A percentile compares a stretch with the other conserved stretches of the same genome.
These are phyloP conservation scores for Stenodema calcarata DNA, from an alignment of 2,888 invertebrate species.

Conservation along the genomic window DNA sequence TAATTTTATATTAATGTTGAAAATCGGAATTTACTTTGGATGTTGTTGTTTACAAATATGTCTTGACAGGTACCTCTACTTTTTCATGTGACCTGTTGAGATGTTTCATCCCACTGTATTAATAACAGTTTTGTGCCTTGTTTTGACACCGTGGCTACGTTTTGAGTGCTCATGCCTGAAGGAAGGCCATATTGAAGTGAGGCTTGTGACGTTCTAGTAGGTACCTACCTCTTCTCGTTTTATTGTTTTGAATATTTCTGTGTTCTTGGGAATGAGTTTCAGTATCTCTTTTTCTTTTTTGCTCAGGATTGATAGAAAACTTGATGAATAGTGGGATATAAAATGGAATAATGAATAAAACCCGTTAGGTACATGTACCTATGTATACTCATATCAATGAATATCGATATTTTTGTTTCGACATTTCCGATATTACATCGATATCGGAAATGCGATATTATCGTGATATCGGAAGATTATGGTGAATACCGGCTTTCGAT, in stretches of 20 bases:
- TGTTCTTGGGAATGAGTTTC: neutral
- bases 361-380: too few relatives aligned
- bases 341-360: neutral
- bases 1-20: conserved; percentile 35
- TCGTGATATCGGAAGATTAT: too few relatives aligned
- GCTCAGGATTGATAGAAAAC: neutral
- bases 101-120: conserved; percentile 24
- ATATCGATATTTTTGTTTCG: too few relatives aligned
- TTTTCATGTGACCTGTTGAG: conserved; percentile 11
- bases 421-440: too few relatives aligned
- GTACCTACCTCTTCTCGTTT: neutral
- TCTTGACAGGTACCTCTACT: neutral
- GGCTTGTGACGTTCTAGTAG: neutral
- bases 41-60: conserved; percentile 21
- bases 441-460: too few relatives aligned
- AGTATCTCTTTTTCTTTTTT: neutral
- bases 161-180: conserved; percentile 24
- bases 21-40: conserved; percentile 15
- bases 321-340: neutral
- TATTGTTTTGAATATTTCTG: neutral
- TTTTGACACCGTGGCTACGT: conserved; percentile 16
- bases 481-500: too few relatives aligned
- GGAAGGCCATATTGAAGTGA: neutral
- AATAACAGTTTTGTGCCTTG: conserved; percentile 47
- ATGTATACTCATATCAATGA: too few relatives aligned